Conservation (phyloP, 2,797 vertebrate genomes). For the Scolopax rusticola region DNA sequence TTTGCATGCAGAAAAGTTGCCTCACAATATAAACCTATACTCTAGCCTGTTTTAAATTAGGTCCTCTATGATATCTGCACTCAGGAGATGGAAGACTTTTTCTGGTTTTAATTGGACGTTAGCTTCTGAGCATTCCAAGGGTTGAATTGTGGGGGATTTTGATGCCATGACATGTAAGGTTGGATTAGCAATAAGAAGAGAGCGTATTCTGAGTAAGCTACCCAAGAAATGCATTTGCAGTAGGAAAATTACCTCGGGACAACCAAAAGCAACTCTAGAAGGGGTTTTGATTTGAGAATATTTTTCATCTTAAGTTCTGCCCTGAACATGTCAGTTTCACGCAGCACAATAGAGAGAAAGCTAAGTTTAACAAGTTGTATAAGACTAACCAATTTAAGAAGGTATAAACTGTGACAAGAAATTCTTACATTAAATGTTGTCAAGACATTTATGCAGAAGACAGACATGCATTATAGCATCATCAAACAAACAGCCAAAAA, state of each 20-base stretch:
- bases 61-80: slow-evolving; percentile 9
- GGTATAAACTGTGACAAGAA: background rate
- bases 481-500: background rate
- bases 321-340: background rate
- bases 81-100: slow-evolving; percentile 55
- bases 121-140: slow-evolving; percentile 26
- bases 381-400: slow-evolving; percentile 3
- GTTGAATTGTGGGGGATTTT: slow-evolving; percentile 34
- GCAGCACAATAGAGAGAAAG: background rate
- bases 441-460: background rate
- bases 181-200: slow-evolving; percentile 31
- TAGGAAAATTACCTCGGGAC: background rate
- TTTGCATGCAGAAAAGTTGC: slow-evolving; percentile 56
- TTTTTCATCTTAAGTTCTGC: slow-evolving; percentile 16
- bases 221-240: background rate
- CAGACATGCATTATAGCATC: background rate
- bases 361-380: background rate
- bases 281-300: slow-evolving; percentile 11
- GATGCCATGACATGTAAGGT: slow-evolving; percentile 6
- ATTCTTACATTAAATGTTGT: background rate
- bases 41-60: slow-evolving; percentile 56
- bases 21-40: slow-evolving; percentile 26
- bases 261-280: slow-evolving; percentile 25
- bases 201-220: background rate
- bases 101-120: slow-evolving; percentile 60